These are phyloP conservation scores for Axinella damicornis DNA, from an alignment of 37 sponge, comb jelly and placozoan genomes.

Conservation along the genomic window DNA sequence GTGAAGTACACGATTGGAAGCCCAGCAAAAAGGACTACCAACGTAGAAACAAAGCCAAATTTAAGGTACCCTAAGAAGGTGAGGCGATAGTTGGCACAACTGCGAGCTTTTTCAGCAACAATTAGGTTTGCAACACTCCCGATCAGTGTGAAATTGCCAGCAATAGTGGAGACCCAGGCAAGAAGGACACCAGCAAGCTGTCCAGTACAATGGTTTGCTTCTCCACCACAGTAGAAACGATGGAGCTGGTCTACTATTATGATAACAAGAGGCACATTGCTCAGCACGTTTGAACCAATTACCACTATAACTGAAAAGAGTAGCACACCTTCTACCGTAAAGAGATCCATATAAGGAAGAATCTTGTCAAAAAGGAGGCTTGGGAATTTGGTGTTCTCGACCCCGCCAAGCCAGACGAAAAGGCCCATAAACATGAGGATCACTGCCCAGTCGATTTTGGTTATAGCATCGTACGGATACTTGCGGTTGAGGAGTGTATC, in stretches of 20 bases:
- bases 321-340: slow-evolving; percentile 58
- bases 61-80: slow-evolving; percentile 78
- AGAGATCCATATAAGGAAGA: slow-evolving; percentile 57
- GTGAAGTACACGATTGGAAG: slow-evolving; percentile 83
- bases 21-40: slow-evolving; percentile 63
- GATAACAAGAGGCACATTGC: slow-evolving; percentile 89
- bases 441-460: slow-evolving; percentile 88
- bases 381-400: slow-evolving; percentile 80
- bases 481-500: slow-evolving; percentile 71
- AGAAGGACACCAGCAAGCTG: slow-evolving; percentile 69
- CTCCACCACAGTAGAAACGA: slow-evolving; percentile 52
- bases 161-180: slow-evolving; percentile 81
- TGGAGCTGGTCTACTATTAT: slow-evolving; percentile 65
- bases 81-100: slow-evolving; percentile 57
- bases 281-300: slow-evolving; percentile 83
- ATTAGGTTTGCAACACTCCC: slow-evolving; percentile 93
- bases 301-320: slow-evolving; percentile 77
- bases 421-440: slow-evolving; percentile 91
- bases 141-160: slow-evolving; percentile 91
- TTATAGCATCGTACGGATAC: slow-evolving; percentile 74
- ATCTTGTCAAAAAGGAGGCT: slow-evolving; percentile 40
- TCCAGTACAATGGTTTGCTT: too few relatives aligned
- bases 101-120: slow-evolving; percentile 87
- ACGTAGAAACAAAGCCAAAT: slow-evolving; percentile 86
- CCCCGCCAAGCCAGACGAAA: slow-evolving; percentile 90